These are phyloP conservation scores for Parauchenoglanis ngamensis DNA, from an alignment of 2,797 vertebrate species.

Conservation along the genomic window DNA sequence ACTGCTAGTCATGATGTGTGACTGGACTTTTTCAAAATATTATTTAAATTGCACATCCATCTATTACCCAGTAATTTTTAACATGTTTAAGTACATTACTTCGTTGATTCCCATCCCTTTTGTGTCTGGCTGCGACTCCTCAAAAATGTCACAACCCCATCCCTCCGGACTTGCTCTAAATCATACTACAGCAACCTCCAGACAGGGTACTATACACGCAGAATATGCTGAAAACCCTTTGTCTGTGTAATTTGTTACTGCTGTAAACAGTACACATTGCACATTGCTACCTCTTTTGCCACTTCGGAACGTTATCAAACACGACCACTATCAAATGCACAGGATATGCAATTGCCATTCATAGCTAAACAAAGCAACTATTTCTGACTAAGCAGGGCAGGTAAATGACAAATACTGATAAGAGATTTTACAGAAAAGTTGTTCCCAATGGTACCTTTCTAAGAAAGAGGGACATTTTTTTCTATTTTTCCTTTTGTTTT, in stretches of 20 bases:
- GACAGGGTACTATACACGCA: neutral
- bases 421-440: neutral
- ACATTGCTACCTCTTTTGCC: neutral
- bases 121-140: neutral
- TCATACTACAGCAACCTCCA: neutral
- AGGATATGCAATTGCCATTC: neutral
- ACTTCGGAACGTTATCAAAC: neutral
- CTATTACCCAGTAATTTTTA: neutral
- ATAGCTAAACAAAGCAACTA: neutral
- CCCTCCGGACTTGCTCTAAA: neutral
- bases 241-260: neutral
- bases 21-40: neutral
- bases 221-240: neutral
- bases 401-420: neutral
- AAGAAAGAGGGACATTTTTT: neutral
- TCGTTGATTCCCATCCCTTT: neutral
- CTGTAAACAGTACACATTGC: neutral
- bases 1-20: neutral
- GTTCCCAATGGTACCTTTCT: neutral
- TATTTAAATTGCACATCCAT: neutral
- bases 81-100: neutral
- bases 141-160: neutral
- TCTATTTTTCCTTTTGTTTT: neutral
- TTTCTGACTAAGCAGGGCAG: neutral
- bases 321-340: neutral